phyloP scores from a whole-genome alignment of 2,797 vertebrate species.

The Tokudaia muenninki region DNA sequence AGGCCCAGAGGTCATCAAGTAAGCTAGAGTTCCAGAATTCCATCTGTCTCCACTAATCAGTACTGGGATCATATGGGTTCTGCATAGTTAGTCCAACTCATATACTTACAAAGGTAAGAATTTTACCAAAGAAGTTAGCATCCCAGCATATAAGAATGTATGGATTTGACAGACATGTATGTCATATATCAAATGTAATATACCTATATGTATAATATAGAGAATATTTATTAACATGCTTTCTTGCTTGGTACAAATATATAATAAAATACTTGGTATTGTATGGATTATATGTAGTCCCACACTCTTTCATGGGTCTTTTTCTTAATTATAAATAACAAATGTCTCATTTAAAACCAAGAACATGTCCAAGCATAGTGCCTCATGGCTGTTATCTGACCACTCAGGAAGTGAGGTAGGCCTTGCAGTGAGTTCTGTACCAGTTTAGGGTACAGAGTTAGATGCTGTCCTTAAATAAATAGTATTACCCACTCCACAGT shows the following conservation, averaged over 20 bases:
- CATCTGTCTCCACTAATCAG: not conserved
- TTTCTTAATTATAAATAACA: constrained; percentile 32
- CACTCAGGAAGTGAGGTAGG: not conserved
- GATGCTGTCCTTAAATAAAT: not conserved
- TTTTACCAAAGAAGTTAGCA: not conserved
- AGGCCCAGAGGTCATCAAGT: not conserved
- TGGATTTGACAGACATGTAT: not conserved
- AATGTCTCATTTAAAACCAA: too few species aligned
- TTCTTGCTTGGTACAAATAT: not conserved
- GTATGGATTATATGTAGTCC: not conserved
- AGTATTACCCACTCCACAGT: not conserved
- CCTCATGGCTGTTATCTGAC: not conserved
- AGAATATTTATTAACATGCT: not conserved
- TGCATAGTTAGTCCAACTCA: not conserved
- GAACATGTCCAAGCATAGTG: too few species aligned
- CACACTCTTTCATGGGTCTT: not conserved
- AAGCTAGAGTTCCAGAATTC: not conserved
- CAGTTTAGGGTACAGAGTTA: not conserved
- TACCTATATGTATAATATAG: not conserved
- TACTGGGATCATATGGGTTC: not conserved
- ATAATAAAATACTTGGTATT: not conserved
- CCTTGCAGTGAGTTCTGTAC: not conserved
- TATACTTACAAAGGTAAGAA: not conserved
- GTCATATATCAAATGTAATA: not conserved
- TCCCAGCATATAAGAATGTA: not conserved